A percentile compares a stretch with the other conserved stretches of the same genome.
Conservation (phyloP, 2,888 invertebrate genomes). For the Sminthurides aquaticus region DNA sequence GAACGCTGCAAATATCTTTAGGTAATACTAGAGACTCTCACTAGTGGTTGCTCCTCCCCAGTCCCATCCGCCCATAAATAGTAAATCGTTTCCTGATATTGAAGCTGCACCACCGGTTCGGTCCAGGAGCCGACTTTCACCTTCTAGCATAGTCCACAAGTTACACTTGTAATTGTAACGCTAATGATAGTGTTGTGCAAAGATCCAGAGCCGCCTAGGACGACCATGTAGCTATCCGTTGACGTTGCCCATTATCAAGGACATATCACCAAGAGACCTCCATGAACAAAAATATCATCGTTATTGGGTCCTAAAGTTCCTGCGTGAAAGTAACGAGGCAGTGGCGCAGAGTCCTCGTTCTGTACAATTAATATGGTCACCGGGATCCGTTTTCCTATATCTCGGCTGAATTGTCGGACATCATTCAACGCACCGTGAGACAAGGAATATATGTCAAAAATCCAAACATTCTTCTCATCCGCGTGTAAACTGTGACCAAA, state of each 20-base stretch:
- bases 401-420: slow-evolving; percentile 78
- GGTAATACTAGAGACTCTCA: slow-evolving; percentile 60
- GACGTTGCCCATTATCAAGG: no score
- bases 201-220: slow-evolving; percentile 76
- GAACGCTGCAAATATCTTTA: slow-evolving; percentile 69
- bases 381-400: slow-evolving; percentile 82
- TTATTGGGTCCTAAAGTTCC: slow-evolving; percentile 73
- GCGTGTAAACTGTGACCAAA: slow-evolving; percentile 83
- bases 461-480: slow-evolving; percentile 78
- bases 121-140: slow-evolving; percentile 24
- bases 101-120: slow-evolving; percentile 28
- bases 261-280: no score
- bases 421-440: slow-evolving; percentile 79
- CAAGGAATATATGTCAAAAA: slow-evolving; percentile 89
- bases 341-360: slow-evolving; percentile 51
- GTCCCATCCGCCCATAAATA: slow-evolving; percentile 40
- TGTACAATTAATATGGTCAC: slow-evolving; percentile 43
- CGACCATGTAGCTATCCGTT: slow-evolving; percentile 80
- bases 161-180: slow-evolving; percentile 77
- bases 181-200: slow-evolving; percentile 67
- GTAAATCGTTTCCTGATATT: slow-evolving; percentile 29
- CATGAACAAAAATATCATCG: slow-evolving; percentile 83
- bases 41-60: slow-evolving; percentile 29
- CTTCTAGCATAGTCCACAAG: slow-evolving; percentile 34
- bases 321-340: slow-evolving; percentile 83